Base-by-base conservation (phyloP, 2,113 vertebrate genomes). In the Struthidea cinerea region DNA sequence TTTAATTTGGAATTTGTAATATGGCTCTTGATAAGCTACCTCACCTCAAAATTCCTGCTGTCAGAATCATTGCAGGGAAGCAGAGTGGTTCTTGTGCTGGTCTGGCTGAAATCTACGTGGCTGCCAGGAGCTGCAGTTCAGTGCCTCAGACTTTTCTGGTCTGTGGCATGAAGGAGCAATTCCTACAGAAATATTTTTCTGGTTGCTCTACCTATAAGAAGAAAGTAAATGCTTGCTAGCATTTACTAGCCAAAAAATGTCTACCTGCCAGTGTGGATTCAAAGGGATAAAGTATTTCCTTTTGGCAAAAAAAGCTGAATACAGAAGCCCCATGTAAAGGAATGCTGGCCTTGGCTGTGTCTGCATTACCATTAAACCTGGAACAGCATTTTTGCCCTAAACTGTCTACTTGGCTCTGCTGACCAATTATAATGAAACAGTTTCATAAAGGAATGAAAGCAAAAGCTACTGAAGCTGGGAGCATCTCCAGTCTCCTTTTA, bases 321-420 rank as follows among this genome's bases (percentile, higher is more conserved):
- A 21, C 12, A 30, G 44, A 67, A 46, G 10, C 2, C 9, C 4
- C 3, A 2, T 12, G 39, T 68, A 64, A n/a, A 71, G 18, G 17
- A 18, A 12, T 22, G 30, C 33, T n/a, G 21, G 23, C 16, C 46
- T 59, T 71, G 28, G 12, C 39, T 42, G 9, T 33, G 24, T 47
- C n/a, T 32, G 19, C 0, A 0, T 76, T 41, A 53, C 14, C 1
- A 1, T 67, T 46, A 50, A 63, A 30, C 32, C 11, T 47, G 44
- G 12, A 79, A 37, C 0, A 59, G 69, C 2, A 7, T 64, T 85
- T 82, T 42, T 85, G 49, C 6, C 16, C 27, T 63, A 8, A 77
- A 57, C 37, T 35, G 49, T 55, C 26, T 44, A 4, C 30, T 76
- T 10, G 14, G 8, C 61, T 90, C 39, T 90, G 35, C 74, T 59